A percentile compares a stretch with the other conserved stretches of the same genome.
Evolutionary conservation across 53 echinoderm and acorn worm species (phyloP).

Genomic region (Echinarachnius parma): DNA sequence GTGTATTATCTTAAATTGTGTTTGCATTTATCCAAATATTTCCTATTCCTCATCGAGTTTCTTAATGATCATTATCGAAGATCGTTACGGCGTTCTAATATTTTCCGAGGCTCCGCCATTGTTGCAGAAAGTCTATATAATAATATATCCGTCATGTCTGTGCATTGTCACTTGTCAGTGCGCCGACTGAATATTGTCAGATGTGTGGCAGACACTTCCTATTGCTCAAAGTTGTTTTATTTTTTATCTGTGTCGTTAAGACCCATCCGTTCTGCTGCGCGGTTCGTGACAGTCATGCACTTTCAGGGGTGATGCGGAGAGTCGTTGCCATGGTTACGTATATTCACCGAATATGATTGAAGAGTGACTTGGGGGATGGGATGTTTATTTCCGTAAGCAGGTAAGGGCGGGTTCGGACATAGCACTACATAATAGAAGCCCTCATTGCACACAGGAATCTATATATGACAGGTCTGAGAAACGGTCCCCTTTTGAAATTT

Average conservation of each 20-base stretch:
- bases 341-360: conserved; percentile 28
- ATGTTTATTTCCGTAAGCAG: conserved; percentile 47
- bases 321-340: conserved; percentile 28
- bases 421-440: no score
- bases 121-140: neutral
- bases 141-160: no score
- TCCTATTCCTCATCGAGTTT: neutral
- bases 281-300: conserved; percentile 3
- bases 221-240: no score
- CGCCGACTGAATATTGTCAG: no score
- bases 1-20: conserved; percentile 40
- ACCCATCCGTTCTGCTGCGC: neutral
- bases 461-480: no score
- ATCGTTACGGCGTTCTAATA: neutral
- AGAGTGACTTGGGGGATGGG: conserved; percentile 25
- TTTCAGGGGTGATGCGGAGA: conserved; percentile 14
- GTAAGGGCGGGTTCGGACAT: no score
- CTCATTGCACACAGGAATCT: no score
- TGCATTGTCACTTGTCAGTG: no score
- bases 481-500: conserved; percentile 20
- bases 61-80: neutral
- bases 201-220: no score
- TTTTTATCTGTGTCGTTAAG: no score
- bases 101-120: neutral
- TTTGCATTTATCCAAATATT: neutral